Evolutionary conservation across 2,113 vertebrate genomes (phyloP).

Genomic region (Siniperca knerii): DNA sequence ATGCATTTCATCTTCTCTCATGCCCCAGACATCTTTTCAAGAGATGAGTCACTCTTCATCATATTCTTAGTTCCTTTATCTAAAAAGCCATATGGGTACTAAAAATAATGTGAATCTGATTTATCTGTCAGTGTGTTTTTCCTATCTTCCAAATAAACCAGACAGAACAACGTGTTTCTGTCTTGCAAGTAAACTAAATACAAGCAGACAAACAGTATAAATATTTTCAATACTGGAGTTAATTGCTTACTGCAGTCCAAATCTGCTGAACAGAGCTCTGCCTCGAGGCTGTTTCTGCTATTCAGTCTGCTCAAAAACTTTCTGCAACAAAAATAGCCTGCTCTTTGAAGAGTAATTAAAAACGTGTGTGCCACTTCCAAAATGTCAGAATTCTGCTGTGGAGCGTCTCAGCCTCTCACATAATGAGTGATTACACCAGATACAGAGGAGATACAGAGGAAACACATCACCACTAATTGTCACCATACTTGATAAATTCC

Average conservation of each 20-base stretch:
- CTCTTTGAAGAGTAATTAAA: conserved; percentile 69
- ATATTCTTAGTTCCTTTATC: neutral
- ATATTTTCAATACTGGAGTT: conserved; percentile 36
- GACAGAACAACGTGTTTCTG: neutral
- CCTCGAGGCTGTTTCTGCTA: conserved; percentile 41
- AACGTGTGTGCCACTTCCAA: conserved; percentile 52
- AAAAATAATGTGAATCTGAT: neutral
- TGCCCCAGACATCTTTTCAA: neutral
- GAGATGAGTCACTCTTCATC: neutral
- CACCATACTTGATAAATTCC: conserved; percentile 5
- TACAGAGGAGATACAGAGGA: neutral
- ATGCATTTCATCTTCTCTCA: neutral
- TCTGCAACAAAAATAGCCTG: conserved; percentile 41
- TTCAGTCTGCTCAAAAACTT: conserved; percentile 49
- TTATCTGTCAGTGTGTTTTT: conserved; percentile 7
- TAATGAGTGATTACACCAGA: conserved; percentile 35
- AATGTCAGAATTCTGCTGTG: conserved; percentile 42
- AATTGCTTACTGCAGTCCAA: conserved; percentile 41
- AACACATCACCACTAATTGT: conserved; percentile 37
- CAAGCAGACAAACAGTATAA: conserved; percentile 25
- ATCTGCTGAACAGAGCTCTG: conserved; percentile 31
- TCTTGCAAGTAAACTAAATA: conserved; percentile 9
- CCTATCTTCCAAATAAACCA: conserved; percentile 7
- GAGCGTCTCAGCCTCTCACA: conserved; percentile 20
- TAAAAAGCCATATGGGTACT: neutral